Percentiles rank a stretch among this genome's conserved stretches.
These are phyloP conservation scores for Chelon auratus DNA, from an alignment of 2,797 vertebrate species.

Conservation along the genomic window DNA sequence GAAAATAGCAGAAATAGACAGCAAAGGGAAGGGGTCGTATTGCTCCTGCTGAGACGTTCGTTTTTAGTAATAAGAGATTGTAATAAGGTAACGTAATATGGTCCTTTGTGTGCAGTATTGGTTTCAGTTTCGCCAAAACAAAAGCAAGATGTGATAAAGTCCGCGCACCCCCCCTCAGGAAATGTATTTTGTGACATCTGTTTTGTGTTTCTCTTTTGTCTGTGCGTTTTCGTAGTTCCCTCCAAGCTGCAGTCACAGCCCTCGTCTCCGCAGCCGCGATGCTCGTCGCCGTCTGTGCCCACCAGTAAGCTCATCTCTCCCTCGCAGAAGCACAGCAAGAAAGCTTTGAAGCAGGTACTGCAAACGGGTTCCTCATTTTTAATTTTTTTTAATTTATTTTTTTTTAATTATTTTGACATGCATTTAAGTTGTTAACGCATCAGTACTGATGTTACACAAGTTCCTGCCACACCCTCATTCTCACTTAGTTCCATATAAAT, in stretches of 20 bases:
- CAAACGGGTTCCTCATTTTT: not conserved
- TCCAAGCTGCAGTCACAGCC: slow-evolving; percentile 92
- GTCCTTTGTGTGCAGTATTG: slow-evolving; percentile 59
- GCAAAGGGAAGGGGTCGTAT: slow-evolving; percentile 10
- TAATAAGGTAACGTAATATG: slow-evolving; percentile 49
- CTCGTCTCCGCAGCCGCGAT: slow-evolving; percentile 92
- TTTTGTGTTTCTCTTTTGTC: slow-evolving; percentile 49
- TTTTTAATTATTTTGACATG: not conserved
- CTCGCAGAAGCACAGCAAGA: slow-evolving; percentile 99
- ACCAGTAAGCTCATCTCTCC: slow-evolving; percentile 93
- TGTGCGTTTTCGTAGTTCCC: slow-evolving; percentile 79
- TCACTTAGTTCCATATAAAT: slow-evolving; percentile 19
- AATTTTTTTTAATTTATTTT: not conserved
- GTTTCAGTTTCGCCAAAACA: slow-evolving; percentile 75
- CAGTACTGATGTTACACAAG: slow-evolving; percentile 14
- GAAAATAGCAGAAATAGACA: slow-evolving; percentile 41
- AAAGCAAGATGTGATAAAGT: slow-evolving; percentile 58
- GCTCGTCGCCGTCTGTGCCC: slow-evolving; percentile 91
- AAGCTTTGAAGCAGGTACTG: slow-evolving; percentile 90
- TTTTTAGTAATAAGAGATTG: slow-evolving; percentile 50
- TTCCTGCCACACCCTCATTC: slow-evolving; percentile 60
- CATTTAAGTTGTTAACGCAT: not conserved
- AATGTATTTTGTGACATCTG: slow-evolving; percentile 67
- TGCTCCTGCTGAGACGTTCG: slow-evolving; percentile 8
- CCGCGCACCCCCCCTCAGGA: slow-evolving; percentile 55